Percentiles rank a stretch among this genome's conserved stretches.
These are phyloP conservation scores for Spongia lamella DNA, from an alignment of 37 sponge, comb jelly and placozoan species.

Conservation along the genomic window DNA sequence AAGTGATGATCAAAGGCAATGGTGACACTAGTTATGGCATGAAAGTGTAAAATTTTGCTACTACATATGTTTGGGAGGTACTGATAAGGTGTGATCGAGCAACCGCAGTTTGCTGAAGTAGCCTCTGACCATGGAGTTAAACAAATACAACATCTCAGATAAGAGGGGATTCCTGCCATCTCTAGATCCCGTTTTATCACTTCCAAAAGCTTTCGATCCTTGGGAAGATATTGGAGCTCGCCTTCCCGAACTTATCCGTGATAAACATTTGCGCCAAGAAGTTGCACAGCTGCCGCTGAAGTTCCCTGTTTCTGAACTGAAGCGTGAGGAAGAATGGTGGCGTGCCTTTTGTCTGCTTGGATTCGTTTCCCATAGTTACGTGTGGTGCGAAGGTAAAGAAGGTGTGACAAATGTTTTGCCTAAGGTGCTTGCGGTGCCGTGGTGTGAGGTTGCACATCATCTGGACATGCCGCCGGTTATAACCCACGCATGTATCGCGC, in stretches of 20 bases:
- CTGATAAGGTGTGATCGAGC: no score
- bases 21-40: no score
- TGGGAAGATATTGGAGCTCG: slow-evolving; percentile 59
- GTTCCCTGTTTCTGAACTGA: slow-evolving; percentile 27
- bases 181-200: slow-evolving; percentile 30
- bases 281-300: slow-evolving; percentile 48
- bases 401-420: slow-evolving; percentile 55
- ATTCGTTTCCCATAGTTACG: slow-evolving; percentile 50
- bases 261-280: slow-evolving; percentile 23
- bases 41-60: no score
- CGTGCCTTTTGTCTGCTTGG: slow-evolving; percentile 52
- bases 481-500: slow-evolving; percentile 34
- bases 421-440: slow-evolving; percentile 62
- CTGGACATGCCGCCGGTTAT: slow-evolving; percentile 53
- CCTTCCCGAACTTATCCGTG: slow-evolving; percentile 40
- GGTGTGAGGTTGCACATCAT: slow-evolving; percentile 49
- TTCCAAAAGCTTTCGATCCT: slow-evolving; percentile 42
- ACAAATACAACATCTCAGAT: slow-evolving; percentile 35
- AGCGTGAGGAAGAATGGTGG: slow-evolving; percentile 60
- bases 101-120: no score
- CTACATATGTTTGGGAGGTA: no score
- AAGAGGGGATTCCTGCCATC: slow-evolving; percentile 68
- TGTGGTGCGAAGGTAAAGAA: slow-evolving; percentile 71
- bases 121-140: slow-evolving; percentile 8
- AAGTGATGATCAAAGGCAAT: no score